Conservation (phyloP, 2,888 invertebrate genomes). For the Mesorhabditis spiculigera region DNA sequence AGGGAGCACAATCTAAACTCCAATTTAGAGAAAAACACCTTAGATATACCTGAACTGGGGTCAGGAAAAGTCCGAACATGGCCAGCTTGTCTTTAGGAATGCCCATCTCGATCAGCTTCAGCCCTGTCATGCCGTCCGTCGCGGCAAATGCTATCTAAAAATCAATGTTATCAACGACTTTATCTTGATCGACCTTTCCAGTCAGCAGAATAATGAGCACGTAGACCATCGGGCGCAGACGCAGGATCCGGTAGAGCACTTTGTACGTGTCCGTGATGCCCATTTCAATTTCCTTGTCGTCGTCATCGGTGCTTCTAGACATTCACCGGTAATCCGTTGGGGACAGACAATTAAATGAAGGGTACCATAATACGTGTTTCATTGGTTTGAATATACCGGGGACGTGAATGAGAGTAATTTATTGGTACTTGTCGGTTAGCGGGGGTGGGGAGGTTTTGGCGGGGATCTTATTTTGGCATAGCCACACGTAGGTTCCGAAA, state of each 20-base stretch:
- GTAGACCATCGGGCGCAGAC: slow-evolving; percentile 76
- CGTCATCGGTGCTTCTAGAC: slow-evolving; percentile 28
- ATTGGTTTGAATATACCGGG: too few relatives aligned
- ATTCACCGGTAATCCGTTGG: too few relatives aligned
- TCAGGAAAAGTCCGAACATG: slow-evolving; percentile 83
- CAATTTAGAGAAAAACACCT: neutral
- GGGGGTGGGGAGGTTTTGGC: too few relatives aligned
- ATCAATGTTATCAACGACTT: neutral
- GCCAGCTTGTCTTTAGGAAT: slow-evolving; percentile 92
- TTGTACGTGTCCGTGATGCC: slow-evolving; percentile 74
- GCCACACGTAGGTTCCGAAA: too few relatives aligned
- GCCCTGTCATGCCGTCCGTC: slow-evolving; percentile 85
- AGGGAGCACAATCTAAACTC: slow-evolving; percentile 79
- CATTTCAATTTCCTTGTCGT: slow-evolving; percentile 62
- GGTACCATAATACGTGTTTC: too few relatives aligned
- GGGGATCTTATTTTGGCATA: too few relatives aligned
- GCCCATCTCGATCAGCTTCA: slow-evolving; percentile 92
- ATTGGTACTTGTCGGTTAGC: too few relatives aligned
- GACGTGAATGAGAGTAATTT: too few relatives aligned
- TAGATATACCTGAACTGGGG: slow-evolving; percentile 75
- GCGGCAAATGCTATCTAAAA: slow-evolving; percentile 86
- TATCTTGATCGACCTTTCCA: slow-evolving; percentile 71
- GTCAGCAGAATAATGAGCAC: slow-evolving; percentile 80
- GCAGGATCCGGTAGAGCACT: slow-evolving; percentile 76
- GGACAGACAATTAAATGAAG: too few relatives aligned